phyloP scores from a whole-genome alignment of 2,888 invertebrate species.

The Argyresthia goedartella region DNA sequence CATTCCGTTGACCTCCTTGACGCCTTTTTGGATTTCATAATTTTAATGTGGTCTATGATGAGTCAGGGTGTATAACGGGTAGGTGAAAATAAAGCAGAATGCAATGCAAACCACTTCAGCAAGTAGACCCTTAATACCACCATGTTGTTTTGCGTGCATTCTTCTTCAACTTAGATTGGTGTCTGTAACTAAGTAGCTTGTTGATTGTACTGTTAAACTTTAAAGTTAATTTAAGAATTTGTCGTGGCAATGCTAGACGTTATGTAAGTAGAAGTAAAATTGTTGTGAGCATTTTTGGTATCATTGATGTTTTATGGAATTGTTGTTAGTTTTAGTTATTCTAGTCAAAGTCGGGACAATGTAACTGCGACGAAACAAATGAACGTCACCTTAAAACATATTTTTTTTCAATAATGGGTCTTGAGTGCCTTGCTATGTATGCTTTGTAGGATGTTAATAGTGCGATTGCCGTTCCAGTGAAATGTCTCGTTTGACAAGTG shows the following conservation, averaged over 20 bases:
- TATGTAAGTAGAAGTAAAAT: not conserved
- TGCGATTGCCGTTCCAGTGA: constrained; percentile 21
- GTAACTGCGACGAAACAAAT: not conserved
- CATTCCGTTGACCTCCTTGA: too few relatives aligned
- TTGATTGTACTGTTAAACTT: not conserved
- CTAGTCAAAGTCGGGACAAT: not conserved
- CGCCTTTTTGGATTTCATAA: too few relatives aligned
- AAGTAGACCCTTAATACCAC: too few relatives aligned
- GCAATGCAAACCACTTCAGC: too few relatives aligned
- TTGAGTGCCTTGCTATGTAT: too few relatives aligned
- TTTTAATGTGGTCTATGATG: too few relatives aligned
- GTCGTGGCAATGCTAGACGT: not conserved
- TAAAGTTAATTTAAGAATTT: not conserved
- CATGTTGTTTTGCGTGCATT: too few relatives aligned
- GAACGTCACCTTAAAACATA: not conserved
- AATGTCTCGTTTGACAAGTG: constrained; percentile 47
- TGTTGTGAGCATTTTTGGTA: not conserved
- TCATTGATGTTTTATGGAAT: too few relatives aligned
- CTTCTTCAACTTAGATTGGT: too few relatives aligned
- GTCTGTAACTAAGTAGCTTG: not conserved
- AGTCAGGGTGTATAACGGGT: too few relatives aligned
- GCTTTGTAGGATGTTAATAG: not conserved
- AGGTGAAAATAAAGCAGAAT: too few relatives aligned
- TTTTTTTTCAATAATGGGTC: not conserved
- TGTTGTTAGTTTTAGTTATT: not conserved